Evolutionary conservation across 2,888 invertebrate genomes (phyloP), one percentile per base, ranked within the genome.

Genomic region (Lithosia quadra): DNA sequence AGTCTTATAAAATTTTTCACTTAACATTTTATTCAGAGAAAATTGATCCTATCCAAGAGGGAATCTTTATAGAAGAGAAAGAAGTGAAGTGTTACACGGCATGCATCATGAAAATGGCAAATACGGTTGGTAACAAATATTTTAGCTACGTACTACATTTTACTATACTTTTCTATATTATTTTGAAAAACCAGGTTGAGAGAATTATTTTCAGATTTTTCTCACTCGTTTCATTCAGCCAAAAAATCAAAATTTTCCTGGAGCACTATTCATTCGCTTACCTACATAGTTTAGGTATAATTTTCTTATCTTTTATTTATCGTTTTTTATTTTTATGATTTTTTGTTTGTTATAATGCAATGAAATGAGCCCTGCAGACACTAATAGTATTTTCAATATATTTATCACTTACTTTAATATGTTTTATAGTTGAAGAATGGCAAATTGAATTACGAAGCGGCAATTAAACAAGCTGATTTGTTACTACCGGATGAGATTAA

Each of bases 81-180:
- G 92, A 94, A 80, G 92, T 95, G 0, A 95, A 92, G 86, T 95
- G 95, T 72, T 95, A 95, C 75, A 89, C 93, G 63, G 93, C 95
- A 0, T 95, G 95, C 74, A 90, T 95, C 28, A 93, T 95, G 92
- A 95, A 94, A 83, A 94, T 95, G 95, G 93, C 94, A 4, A 94
- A 93, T 74, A 87, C 94, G 73, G 95, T 95, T 77, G 68, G 88
- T 85, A 33, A 11, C 13, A 34, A 21, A n/a, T 1, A 15, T 9
- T 56, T 28, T 15, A 15, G 11, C 9, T 43, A 49, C 9, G 22
- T n/a, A 2, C 7, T 13, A 2, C 2, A n/a, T 13, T 13, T 9
- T 13, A 59, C 21, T 21, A n/a, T 15, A 5, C 18, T 18, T 3
- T 58, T 24, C 28, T 24, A 34, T 21, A 34, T 11, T 11, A n/a